Percentiles rank a stretch among this genome's conserved stretches.
phyloP scores from a whole-genome alignment of 2,888 invertebrate genomes.

The Bibio marci region DNA sequence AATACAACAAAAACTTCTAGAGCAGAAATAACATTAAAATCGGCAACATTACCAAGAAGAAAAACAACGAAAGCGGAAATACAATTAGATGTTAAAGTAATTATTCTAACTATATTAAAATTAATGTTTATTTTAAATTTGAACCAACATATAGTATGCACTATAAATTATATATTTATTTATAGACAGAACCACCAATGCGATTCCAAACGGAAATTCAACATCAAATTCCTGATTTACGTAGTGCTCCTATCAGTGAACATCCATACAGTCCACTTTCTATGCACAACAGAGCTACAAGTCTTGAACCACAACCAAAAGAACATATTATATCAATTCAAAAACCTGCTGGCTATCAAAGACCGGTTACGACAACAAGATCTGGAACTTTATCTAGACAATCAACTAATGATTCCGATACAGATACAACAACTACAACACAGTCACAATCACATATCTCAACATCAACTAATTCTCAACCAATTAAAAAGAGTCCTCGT shows the following conservation, averaged over 20 bases:
- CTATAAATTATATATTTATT: too few relatives aligned
- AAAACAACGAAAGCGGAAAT: slow-evolving; percentile 48
- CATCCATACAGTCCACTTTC: slow-evolving; percentile 25
- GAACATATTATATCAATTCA: slow-evolving; percentile 54
- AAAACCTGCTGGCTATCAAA: slow-evolving; percentile 27
- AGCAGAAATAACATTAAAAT: slow-evolving; percentile 47
- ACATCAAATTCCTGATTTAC: slow-evolving; percentile 33
- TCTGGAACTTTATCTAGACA: slow-evolving; percentile 36
- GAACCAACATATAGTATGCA: too few relatives aligned
- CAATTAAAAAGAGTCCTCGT: slow-evolving; percentile 73
- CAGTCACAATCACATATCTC: slow-evolving; percentile 27
- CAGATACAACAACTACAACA: slow-evolving; percentile 36
- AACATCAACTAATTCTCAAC: slow-evolving; percentile 34
- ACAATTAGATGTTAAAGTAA: slow-evolving; percentile 36
- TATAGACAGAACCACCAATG: slow-evolving; percentile 18
- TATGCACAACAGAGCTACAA: slow-evolving; percentile 33
- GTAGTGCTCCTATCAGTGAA: slow-evolving; percentile 28
- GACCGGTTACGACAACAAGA: slow-evolving; percentile 9
- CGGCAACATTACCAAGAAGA: slow-evolving; percentile 45
- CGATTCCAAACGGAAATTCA: slow-evolving; percentile 43
- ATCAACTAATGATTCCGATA: slow-evolving; percentile 54
- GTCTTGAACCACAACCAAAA: slow-evolving; percentile 36
- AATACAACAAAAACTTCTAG: slow-evolving; percentile 37
- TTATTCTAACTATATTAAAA: slow-evolving; percentile 7
- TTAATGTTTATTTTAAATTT: too few relatives aligned